These are phyloP conservation scores for Xestia rhomboidea DNA, from an alignment of 2,888 invertebrate genomes.

Conservation along the genomic window DNA sequence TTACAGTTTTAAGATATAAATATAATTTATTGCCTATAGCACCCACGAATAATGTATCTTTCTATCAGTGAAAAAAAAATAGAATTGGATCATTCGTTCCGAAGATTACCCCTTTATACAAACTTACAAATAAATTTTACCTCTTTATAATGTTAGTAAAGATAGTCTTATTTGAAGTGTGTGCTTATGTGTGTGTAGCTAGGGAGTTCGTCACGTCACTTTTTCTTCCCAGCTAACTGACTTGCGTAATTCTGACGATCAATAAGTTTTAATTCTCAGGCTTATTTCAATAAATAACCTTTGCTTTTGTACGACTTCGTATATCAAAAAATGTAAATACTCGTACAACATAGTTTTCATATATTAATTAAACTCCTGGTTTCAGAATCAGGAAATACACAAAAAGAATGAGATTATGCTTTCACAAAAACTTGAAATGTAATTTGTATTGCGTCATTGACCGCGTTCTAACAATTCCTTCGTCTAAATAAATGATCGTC, in stretches of 20 bases:
- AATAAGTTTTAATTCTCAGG: neutral
- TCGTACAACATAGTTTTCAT: neutral
- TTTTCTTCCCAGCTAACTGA: neutral
- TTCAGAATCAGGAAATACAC: conserved; percentile 7
- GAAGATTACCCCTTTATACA: too few species aligned
- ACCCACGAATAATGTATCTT: too few species aligned
- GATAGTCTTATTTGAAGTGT: neutral
- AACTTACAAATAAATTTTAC: too few species aligned
- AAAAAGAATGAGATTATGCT: neutral
- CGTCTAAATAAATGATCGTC: conserved; percentile 47
- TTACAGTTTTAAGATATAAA: too few species aligned
- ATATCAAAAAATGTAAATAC: neutral
- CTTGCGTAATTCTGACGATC: neutral
- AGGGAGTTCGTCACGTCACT: neutral
- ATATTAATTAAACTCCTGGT: neutral
- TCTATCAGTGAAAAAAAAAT: too few species aligned
- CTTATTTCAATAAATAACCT: too few species aligned
- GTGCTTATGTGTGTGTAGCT: neutral
- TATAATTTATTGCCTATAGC: too few species aligned
- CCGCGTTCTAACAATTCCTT: conserved; percentile 21
- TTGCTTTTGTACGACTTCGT: too few species aligned
- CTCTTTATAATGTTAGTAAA: too few species aligned
- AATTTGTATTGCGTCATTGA: conserved; percentile 23
- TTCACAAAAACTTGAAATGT: conserved; percentile 35
- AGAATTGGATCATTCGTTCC: too few species aligned